phyloP scores from a whole-genome alignment of 2,888 invertebrate genomes.

The Merodon equestris region DNA sequence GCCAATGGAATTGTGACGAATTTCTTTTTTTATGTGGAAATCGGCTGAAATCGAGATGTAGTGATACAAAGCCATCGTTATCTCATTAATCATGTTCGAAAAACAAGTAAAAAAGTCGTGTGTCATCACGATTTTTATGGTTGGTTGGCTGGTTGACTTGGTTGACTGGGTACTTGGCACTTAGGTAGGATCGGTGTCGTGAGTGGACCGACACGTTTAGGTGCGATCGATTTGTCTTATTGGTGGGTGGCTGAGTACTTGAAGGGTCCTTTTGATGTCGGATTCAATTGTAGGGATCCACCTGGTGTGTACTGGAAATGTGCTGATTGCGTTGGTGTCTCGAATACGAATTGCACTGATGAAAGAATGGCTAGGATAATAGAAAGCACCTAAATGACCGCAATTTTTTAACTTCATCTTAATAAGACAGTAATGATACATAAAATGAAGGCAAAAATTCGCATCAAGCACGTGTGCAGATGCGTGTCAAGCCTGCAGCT shows the following conservation, averaged over 20 bases:
- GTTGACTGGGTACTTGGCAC: background rate
- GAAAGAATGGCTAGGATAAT: no score
- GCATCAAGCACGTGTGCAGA: no score
- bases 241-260: slow-evolving; percentile 56
- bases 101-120: slow-evolving; percentile 59
- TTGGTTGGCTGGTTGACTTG: slow-evolving; percentile 24
- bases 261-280: slow-evolving; percentile 22
- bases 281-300: slow-evolving; percentile 36
- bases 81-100: slow-evolving; percentile 62
- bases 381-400: no score
- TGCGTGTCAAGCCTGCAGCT: no score
- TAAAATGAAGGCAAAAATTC: no score
- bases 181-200: slow-evolving; percentile 33
- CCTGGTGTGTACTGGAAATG: slow-evolving; percentile 20
- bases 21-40: slow-evolving; percentile 32
- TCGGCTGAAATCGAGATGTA: slow-evolving; percentile 34
- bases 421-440: no score
- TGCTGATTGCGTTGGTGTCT: no score
- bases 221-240: slow-evolving; percentile 67
- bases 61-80: slow-evolving; percentile 43
- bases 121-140: slow-evolving; percentile 66
- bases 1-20: slow-evolving; percentile 67
- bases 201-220: slow-evolving; percentile 37
- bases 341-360: no score
- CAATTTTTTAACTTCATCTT: no score